phyloP scores from a whole-genome alignment of 2,797 vertebrate species.

The Babyrousa celebensis region DNA sequence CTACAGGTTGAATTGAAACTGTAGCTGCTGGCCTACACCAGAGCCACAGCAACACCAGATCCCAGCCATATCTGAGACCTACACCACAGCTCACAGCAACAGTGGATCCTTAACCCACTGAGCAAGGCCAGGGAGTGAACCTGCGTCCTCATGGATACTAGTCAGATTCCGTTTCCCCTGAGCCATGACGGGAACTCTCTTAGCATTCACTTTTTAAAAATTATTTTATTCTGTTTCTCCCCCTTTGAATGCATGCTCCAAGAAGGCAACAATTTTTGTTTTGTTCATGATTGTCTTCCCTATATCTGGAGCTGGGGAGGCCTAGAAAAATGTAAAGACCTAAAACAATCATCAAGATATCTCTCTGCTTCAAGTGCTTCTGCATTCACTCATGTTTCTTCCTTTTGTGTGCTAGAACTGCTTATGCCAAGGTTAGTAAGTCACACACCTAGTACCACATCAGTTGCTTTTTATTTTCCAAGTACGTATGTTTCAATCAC shows the following conservation, averaged over 20 bases:
- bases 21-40: too few species aligned
- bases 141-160: too few species aligned
- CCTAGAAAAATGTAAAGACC: neutral
- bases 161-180: too few species aligned
- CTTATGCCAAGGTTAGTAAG: neutral
- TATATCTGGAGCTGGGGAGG: neutral
- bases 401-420: neutral
- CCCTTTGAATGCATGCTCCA: neutral
- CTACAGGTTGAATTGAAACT: too few species aligned
- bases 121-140: too few species aligned
- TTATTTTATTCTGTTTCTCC: neutral
- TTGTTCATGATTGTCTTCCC: neutral
- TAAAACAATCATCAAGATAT: neutral
- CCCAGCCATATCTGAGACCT: too few species aligned
- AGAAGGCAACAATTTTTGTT: neutral
- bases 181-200: neutral
- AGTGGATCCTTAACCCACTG: too few species aligned
- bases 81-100: too few species aligned
- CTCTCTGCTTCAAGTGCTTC: neutral
- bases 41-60: too few species aligned
- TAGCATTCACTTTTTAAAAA: constrained; percentile 5
- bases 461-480: neutral
- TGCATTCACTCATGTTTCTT: neutral
- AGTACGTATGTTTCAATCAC: neutral
- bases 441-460: neutral